Evolutionary conservation across 2,888 invertebrate species (phyloP).

Genomic region (Archips xylosteana): DNA sequence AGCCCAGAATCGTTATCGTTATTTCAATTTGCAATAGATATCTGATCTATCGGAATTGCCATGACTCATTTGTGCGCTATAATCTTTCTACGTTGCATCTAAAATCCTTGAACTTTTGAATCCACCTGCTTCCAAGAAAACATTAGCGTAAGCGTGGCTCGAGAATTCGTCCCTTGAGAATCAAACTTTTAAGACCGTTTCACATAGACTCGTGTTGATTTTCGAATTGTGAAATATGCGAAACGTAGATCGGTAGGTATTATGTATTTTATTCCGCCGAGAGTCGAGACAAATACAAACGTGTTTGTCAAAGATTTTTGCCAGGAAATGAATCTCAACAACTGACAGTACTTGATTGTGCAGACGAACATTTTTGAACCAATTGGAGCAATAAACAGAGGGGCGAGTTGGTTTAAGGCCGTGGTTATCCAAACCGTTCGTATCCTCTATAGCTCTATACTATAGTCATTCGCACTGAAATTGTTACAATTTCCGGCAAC

Average conservation of each 20-base stretch:
- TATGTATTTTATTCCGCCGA: not conserved
- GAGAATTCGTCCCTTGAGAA: not conserved
- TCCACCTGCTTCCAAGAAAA: conserved; percentile 3
- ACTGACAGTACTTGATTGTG: conserved; percentile 22
- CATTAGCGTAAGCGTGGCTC: conserved; percentile 4
- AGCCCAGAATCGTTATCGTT: no score
- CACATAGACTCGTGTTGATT: not conserved
- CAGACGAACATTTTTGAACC: conserved; percentile 28
- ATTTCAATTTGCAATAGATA: no score
- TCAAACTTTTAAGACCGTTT: not conserved
- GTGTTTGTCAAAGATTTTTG: not conserved
- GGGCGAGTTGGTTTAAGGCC: conserved; percentile 31
- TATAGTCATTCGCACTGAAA: conserved; percentile 51
- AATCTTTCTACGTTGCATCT: not conserved
- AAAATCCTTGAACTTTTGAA: not conserved
- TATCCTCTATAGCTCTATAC: no score
- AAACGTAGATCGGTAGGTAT: not conserved
- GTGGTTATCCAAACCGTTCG: conserved; percentile 43
- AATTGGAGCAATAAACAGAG: conserved; percentile 36
- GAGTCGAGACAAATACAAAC: not conserved
- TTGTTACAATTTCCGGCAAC: conserved; percentile 50
- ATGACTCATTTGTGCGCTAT: not conserved
- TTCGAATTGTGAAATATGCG: not conserved
- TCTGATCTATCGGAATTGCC: not conserved
- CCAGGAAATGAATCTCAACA: conserved; percentile 29